Conservation (phyloP, 2,113 vertebrate genomes). For the Argyrosomus japonicus region DNA sequence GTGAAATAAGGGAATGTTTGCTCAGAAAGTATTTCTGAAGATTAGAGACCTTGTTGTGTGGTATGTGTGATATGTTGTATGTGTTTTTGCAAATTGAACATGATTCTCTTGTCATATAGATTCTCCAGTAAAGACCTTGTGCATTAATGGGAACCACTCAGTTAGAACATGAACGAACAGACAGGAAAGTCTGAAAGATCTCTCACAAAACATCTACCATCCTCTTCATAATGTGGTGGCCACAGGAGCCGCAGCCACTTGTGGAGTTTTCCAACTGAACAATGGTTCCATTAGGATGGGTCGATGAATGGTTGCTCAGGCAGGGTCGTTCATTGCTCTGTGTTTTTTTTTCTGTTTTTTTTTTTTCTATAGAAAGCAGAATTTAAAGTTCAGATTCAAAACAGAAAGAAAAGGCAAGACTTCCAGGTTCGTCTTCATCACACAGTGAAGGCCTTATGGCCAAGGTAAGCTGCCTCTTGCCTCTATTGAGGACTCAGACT, state of each 20-base stretch:
- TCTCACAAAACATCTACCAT: constrained; percentile 58
- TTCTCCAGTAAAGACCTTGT: constrained; percentile 40
- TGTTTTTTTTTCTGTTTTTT: neutral
- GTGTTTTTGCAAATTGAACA: constrained; percentile 26
- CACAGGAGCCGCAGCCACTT: constrained; percentile 39
- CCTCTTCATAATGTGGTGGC: constrained; percentile 34
- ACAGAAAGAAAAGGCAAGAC: neutral
- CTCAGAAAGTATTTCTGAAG: neutral
- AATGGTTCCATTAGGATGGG: constrained; percentile 65
- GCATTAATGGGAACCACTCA: constrained; percentile 62
- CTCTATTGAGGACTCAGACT: constrained; percentile 40
- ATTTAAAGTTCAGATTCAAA: constrained; percentile 6
- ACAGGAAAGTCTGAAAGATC: constrained; percentile 47
- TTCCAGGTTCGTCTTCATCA: constrained; percentile 10
- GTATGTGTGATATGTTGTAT: no score
- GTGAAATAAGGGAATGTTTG: neutral
- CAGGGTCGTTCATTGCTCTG: constrained; percentile 22
- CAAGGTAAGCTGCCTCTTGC: constrained; percentile 33
- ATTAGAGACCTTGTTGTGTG: neutral
- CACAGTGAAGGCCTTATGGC: constrained; percentile 51
- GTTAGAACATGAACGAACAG: constrained; percentile 56
- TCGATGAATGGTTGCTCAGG: constrained; percentile 48
- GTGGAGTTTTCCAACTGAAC: constrained; percentile 36
- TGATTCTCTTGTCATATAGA: constrained; percentile 63
- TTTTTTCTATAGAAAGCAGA: constrained; percentile 18